Evolutionary conservation across 2,888 invertebrate species (phyloP), one percentile per base, ranked within the genome.

Genomic region (Hydropsyche betteni): DNA sequence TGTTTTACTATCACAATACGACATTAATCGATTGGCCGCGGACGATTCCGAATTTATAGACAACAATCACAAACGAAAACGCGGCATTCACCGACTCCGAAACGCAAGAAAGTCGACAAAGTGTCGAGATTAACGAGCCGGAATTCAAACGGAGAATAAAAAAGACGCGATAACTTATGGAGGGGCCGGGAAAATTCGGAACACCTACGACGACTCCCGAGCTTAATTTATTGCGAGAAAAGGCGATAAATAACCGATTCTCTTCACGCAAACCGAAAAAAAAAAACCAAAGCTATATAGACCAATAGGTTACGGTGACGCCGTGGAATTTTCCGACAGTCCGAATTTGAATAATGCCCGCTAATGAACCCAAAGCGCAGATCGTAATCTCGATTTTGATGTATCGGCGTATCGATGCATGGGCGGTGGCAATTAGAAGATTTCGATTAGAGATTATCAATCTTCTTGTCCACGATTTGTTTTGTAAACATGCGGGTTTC

Each of bases 241-340:
- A 24, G 34, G 36, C 36, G 64, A 64, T 64, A 64, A 64, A 64
- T 64, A 64, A 64, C 64, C 34, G 64, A 64, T 64, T 64, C 14
- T 53, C n/a, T 24, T 24, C n/a, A n/a, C 16, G 16, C 16, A 55
- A 6, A 44, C 44, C 44, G 44, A 44, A 6, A 16, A 24, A 16
- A 14, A 55, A 58, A 58, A 24, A 58, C 16, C 58, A 16, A 58
- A 16, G 8, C 24, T 58, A 58, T 24, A 58, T 16, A 24, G 58
- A 58, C 24, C 58, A 58, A 16, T 58, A 24, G 58, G 58, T 58
- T 58, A 58, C 58, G 14, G 16, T 58, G 14, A 24, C 14, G 5
- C 58, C 8, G 24, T 58, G 58, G 14, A 16, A 24, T 16, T 16
- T 8, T 58, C 16, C 16, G 16, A 53, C 12, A 53, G 53, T 16